Base-by-base conservation (phyloP, 2,888 invertebrate species). In the Pegoplata infirma region DNA sequence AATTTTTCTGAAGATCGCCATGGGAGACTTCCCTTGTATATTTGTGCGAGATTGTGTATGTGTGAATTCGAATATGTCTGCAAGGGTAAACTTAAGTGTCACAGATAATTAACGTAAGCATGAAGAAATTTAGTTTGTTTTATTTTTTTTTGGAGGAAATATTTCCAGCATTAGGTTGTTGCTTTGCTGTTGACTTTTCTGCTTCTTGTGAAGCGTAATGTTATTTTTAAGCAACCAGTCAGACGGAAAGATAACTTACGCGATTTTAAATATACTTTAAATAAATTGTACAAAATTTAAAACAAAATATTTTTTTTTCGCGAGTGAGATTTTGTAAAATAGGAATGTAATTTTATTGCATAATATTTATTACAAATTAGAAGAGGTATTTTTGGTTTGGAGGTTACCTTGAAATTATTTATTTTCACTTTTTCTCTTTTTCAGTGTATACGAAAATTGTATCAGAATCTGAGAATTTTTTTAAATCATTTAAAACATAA, bases 41-140 rank as follows among this genome's bases (percentile, higher is more conserved):
- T 21, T 21, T n/a, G 25, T 19, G 23, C 32, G 8, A 19, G 28
- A 12, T 5, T 59, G 59, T 46, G 14, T 12, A 19, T 53, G 61
- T 76, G 36, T 58, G 36, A 58, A 17, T 32, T 21, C 51, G 40
- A 36, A 55, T 63, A 49, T 51, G 58, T 63, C 51, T 77, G 68
- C 71, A 67, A 75, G 75, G 75, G 71, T 79, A 75, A 75, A 67
- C 75, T 75, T 67, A 72, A 79, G 75, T 79, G 79, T 75, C 63
- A 79, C 71, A 79, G 79, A 79, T 79, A 79, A 75, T 79, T 79
- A 79, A 79, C 75, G 75, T 56, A 40, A 51, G 66, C 66, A 36
- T 49, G 49, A 49, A 58, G 61, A 36, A 64, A 66, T 64, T 66
- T n/a, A n/a, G n/a, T n/a, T n/a, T n/a, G n/a, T n/a, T n/a, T n/a